Conservation (phyloP, 2,797 vertebrate species). For the Tragopan temminckii region DNA sequence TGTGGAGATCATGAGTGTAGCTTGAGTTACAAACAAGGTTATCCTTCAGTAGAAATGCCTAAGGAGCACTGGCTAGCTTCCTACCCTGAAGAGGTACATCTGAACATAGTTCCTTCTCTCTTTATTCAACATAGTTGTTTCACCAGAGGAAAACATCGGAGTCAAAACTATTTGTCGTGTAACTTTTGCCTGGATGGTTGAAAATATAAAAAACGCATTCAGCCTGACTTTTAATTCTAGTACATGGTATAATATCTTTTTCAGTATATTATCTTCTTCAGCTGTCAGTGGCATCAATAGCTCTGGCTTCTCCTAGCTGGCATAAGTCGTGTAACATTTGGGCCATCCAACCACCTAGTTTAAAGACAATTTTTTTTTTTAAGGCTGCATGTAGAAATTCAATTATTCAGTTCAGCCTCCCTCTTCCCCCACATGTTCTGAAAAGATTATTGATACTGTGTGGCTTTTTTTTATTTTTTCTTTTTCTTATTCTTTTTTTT, state of each 20-base stretch:
- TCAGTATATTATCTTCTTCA: background rate
- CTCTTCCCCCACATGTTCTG: background rate
- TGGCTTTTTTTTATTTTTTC: too few species aligned
- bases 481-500: background rate
- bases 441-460: background rate
- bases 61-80: background rate
- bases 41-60: background rate
- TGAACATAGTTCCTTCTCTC: background rate
- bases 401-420: background rate
- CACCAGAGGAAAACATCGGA: background rate
- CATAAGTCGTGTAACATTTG: background rate
- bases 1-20: background rate
- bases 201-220: background rate
- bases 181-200: background rate
- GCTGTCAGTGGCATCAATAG: background rate
- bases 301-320: background rate
- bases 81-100: background rate
- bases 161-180: background rate
- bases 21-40: background rate
- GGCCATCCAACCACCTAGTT: background rate
- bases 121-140: background rate
- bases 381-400: background rate
- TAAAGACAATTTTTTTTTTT: background rate
- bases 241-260: background rate
- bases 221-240: background rate